Conservation (phyloP, 2,797 vertebrate genomes). For the Melanotaenia nigrans region DNA sequence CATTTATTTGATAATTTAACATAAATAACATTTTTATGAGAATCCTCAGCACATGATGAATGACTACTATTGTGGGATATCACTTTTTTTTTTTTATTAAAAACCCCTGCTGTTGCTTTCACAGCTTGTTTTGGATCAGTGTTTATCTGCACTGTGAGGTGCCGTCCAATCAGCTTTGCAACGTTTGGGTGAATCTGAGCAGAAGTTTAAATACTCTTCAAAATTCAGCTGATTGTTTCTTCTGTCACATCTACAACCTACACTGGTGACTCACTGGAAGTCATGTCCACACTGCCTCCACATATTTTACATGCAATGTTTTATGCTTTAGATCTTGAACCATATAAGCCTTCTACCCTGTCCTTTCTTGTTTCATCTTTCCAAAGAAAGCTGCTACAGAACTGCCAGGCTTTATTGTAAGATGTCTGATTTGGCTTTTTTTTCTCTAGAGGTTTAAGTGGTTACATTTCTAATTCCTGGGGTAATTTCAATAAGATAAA, state of each 20-base stretch:
- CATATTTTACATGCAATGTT: no score
- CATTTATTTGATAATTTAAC: not conserved
- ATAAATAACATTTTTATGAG: not conserved
- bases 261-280: no score
- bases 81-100: not conserved
- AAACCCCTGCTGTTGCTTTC: not conserved
- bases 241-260: no score
- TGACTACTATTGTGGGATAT: not conserved
- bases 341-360: no score
- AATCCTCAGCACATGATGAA: not conserved
- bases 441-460: not conserved
- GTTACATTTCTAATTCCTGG: not conserved
- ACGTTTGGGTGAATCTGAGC: not conserved
- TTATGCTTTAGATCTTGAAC: no score
- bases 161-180: not conserved
- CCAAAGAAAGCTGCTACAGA: not conserved
- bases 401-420: not conserved
- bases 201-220: not conserved
- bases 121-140: not conserved
- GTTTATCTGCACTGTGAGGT: not conserved
- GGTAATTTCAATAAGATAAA: not conserved
- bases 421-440: not conserved
- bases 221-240: not conserved
- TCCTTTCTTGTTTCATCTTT: not conserved
- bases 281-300: no score